A percentile compares a stretch with the other conserved stretches of the same genome.
Conservation (phyloP, 2,113 vertebrate genomes). For the Mesembrinibis cayennensis region DNA sequence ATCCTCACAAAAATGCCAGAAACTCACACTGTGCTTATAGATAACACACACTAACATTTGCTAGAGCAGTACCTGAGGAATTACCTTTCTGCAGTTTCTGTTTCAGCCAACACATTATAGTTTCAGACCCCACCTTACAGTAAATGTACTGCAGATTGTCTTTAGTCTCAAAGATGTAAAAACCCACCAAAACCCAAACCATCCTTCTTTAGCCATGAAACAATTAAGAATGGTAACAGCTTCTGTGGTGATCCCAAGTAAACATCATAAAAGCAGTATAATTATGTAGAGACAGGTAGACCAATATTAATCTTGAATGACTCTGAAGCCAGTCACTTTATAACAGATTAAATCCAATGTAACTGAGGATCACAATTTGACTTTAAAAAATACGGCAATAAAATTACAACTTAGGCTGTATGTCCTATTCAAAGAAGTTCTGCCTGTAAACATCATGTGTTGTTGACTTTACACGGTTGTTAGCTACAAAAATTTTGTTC, state of each 20-base stretch:
- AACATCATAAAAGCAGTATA: background rate
- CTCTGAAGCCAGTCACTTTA: background rate
- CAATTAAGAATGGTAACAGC: background rate
- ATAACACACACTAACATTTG: background rate
- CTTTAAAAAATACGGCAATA: background rate
- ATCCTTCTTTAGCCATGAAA: background rate
- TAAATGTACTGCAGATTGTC: background rate
- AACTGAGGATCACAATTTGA: background rate
- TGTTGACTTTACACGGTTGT: background rate
- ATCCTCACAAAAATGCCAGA: background rate
- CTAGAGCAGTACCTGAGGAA: background rate
- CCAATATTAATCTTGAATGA: background rate
- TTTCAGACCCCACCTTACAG: background rate
- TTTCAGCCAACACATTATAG: background rate
- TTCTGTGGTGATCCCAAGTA: background rate
- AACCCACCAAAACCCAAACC: rapidly evolving
- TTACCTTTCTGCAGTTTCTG: background rate
- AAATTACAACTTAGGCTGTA: background rate
- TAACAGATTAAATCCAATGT: background rate
- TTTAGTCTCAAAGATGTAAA: background rate
- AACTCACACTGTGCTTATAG: background rate
- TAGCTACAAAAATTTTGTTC: background rate
- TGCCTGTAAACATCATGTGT: background rate
- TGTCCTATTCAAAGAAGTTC: background rate
- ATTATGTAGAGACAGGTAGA: background rate